Base-by-base conservation (phyloP, 2,888 invertebrate species). In the Phyto melanocephala region DNA sequence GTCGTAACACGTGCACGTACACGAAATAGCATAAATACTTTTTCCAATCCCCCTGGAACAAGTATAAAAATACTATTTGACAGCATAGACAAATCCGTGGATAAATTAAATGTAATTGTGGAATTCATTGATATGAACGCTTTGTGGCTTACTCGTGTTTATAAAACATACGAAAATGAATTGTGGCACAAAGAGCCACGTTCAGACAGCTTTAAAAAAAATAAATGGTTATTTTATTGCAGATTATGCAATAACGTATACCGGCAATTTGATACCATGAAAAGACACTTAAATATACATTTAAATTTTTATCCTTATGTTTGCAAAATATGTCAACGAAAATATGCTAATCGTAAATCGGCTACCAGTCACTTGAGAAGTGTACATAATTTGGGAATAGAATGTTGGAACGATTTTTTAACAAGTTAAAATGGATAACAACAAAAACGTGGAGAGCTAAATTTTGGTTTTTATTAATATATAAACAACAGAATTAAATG, bases 151-250 rank as follows among this genome's bases (percentile, higher is more conserved):
- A 74, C 63, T 0, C 17, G 15, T 0, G 7, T 82, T 5, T 82
- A 71, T 58, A 37, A 60, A 35, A 67, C 50, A 0, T 82, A 79
- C 67, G 82, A 82, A 47, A 75, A 79, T 42, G 75, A 82, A 8
- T 79, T 75, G 22, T 82, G 79, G 79, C 20, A 40, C 13, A 77
- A 58, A 11, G 50, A 20, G 17, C 42, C 56, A 3, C 65, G 65
- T 4, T 22, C 15, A 4, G 1, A 42, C 10, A 17, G 4, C 1
- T 17, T 20, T 28, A 42, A 52, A 15, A 56, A 20, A 1, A 76
- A 40, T 8, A 56, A 52, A 37, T 78, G 68, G 74, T 37, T 10
- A 10, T 82, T n/a, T 8, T 8, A 58, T 52, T 82, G 81, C 15
- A 2, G 13, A 11, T 58, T 82, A 5, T 82, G 81, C 47, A 24